Base-by-base conservation (phyloP, 2,113 vertebrate genomes). In the Tylochromis polylepis region DNA sequence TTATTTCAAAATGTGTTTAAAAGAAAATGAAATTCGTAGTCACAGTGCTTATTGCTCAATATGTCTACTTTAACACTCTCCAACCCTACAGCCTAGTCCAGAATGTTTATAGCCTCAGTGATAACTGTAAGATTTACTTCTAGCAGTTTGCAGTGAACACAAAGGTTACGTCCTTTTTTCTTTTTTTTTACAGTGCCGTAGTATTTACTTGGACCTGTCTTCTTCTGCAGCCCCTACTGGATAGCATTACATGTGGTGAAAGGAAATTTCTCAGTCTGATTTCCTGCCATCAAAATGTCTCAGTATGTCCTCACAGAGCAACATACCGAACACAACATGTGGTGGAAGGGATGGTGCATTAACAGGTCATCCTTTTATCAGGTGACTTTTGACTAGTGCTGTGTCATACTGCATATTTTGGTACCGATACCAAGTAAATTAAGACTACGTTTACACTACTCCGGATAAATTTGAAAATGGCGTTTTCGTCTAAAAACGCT, bases 231-330 rank as follows among this genome's bases (percentile, higher is more conserved):
- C 94, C 93, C 94, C 79, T 18, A 9, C 84, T 94, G 91, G 96
- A 96, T 97, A 94, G 93, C 81, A 94, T 97, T 97, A 96, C 97
- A 96, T 97, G 96, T 96, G 96, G 82, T 18, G n/a, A 85, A 94
- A 96, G 96, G 96, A 97, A 96, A 95, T 95, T 96, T 95, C 95
- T 96, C 87, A 94, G 94, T 92, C 95, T 97, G 85, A 97, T 97
- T 97, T 97, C 96, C 97, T 97, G 97, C 83, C 78, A 83, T 91
- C 82, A 89, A 36, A 59, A 97, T 93, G 93, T 94, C 96, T 82
- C 80, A 92, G 92, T 85, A 81, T 86, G 3, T 53, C 31, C 91
- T 85, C 91, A 91, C 93, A 36, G 59, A 79, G 65, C 36, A 6
- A 24, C 5, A 49, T 22, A 92, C 79, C 8, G 1, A 92, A 85